A percentile compares a stretch with the other conserved stretches of the same genome.
These are phyloP conservation scores for Taphrorychus bicolor DNA, from an alignment of 2,888 invertebrate species.

Conservation along the genomic window DNA sequence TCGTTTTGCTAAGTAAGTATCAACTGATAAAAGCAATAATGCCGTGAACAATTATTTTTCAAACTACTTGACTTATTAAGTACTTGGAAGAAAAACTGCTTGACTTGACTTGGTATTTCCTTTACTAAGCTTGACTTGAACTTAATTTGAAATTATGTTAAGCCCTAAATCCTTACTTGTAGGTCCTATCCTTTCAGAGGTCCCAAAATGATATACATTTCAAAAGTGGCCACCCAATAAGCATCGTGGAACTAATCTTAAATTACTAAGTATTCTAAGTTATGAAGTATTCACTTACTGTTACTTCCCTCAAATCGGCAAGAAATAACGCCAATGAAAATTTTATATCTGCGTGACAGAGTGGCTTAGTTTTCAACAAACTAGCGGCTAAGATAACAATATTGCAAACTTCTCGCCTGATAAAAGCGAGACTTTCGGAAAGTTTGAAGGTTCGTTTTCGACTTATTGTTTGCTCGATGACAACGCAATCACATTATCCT, in stretches of 20 bases:
- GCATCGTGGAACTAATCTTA: neutral
- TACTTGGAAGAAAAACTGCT: too few relatives aligned
- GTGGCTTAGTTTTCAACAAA: constrained; percentile 10
- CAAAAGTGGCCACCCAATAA: too few relatives aligned
- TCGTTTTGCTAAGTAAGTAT: too few relatives aligned
- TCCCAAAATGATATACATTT: too few relatives aligned
- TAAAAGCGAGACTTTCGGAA: constrained; percentile 15
- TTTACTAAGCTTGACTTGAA: too few relatives aligned
- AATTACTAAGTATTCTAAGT: neutral
- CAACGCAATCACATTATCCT: constrained; percentile 15
- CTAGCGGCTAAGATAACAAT: constrained; percentile 16
- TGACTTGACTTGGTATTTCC: too few relatives aligned
- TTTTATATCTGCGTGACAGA: neutral
- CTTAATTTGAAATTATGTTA: too few relatives aligned
- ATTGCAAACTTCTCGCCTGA: constrained; percentile 14
- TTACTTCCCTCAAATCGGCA: neutral
- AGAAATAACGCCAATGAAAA: neutral
- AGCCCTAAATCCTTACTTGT: too few relatives aligned
- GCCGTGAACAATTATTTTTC: too few relatives aligned
- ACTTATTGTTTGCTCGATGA: constrained; percentile 23
- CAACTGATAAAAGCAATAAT: too few relatives aligned
- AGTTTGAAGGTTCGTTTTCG: constrained; percentile 15
- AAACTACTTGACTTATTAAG: too few relatives aligned
- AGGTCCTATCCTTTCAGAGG: too few relatives aligned
- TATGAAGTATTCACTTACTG: neutral